phyloP scores from a whole-genome alignment of 2,888 invertebrate species.

The Schrankia costaestrigalis region DNA sequence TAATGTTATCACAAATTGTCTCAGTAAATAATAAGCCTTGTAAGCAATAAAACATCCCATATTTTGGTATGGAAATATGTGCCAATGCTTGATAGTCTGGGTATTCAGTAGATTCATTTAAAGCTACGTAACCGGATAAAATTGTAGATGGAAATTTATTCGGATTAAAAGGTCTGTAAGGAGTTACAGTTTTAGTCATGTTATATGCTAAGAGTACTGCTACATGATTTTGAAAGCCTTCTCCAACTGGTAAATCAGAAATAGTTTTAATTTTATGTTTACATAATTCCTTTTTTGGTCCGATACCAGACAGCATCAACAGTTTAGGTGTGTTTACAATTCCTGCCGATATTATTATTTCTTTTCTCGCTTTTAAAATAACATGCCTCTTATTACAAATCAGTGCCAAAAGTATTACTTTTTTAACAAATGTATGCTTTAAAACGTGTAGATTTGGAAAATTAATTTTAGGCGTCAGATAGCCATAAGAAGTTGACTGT shows the following conservation, averaged over 20 bases:
- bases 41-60: constrained; percentile 11
- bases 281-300: constrained; percentile 39
- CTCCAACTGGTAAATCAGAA: constrained; percentile 45
- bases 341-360: constrained; percentile 50
- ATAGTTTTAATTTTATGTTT: constrained; percentile 34
- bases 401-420: constrained; percentile 24
- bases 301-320: constrained; percentile 52
- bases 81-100: constrained; percentile 14
- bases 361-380: constrained; percentile 31
- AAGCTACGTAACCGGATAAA: constrained; percentile 14
- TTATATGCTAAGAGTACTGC: constrained; percentile 39
- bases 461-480: constrained; percentile 4
- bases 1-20: constrained; percentile 33
- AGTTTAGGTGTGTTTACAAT: constrained; percentile 47
- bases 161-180: constrained; percentile 28
- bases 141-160: constrained; percentile 32
- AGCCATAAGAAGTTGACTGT: constrained; percentile 12
- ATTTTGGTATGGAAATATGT: constrained; percentile 8
- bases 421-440: constrained; percentile 12
- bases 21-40: constrained; percentile 22
- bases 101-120: constrained; percentile 11
- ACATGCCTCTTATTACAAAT: constrained; percentile 12
- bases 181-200: constrained; percentile 29
- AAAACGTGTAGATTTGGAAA: constrained; percentile 15
- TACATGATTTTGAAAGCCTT: constrained; percentile 50